phyloP scores from a whole-genome alignment of 1,140 invertebrate species.

The Piezodorus guildinii region DNA sequence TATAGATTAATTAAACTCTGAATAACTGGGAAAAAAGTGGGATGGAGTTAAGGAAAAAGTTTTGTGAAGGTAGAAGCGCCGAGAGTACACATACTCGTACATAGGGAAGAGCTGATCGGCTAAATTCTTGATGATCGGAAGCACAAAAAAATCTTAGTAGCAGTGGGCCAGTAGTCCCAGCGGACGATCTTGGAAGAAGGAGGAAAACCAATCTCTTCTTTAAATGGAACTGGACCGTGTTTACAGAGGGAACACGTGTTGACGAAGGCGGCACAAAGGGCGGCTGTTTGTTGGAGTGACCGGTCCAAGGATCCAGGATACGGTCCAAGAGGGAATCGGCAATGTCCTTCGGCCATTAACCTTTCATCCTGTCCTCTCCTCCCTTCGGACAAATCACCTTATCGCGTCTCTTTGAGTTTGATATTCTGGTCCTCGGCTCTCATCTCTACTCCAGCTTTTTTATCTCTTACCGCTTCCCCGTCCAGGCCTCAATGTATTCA shows the following conservation, averaged over 20 bases:
- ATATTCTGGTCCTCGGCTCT: neutral
- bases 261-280: constrained; percentile 3
- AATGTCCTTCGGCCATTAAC: constrained; percentile 8
- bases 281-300: neutral
- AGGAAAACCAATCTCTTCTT: constrained; percentile 7
- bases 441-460: no score
- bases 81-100: no score
- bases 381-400: neutral
- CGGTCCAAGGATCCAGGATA: neutral
- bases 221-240: constrained; percentile 1
- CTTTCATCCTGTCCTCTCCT: neutral
- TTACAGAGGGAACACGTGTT: constrained; percentile 5
- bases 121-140: constrained; percentile 7
- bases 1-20: constrained; percentile 1
- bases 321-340: neutral
- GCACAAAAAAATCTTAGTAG: constrained; percentile 3
- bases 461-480: no score
- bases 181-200: neutral
- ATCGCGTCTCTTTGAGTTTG: constrained; percentile 7
- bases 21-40: neutral
- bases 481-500: no score
- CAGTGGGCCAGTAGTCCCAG: neutral
- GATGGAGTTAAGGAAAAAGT: neutral
- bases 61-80: no score
- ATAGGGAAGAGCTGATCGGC: neutral